Evolutionary conservation across 2,797 vertebrate genomes (phyloP).

Genomic region (Molothrus aeneus): DNA sequence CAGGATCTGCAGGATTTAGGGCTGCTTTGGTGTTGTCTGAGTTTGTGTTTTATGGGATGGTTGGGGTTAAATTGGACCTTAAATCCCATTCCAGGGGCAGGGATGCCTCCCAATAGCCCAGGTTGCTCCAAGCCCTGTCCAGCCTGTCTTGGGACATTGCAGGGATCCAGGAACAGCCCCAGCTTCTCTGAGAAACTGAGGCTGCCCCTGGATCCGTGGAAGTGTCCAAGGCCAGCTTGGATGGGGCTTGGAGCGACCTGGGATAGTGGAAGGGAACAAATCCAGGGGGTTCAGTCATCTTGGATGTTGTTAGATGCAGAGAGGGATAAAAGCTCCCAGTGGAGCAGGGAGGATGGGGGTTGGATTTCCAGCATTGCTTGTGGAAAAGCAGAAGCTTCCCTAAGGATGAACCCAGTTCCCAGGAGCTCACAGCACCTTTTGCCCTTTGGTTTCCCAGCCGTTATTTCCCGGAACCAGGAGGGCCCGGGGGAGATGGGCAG

Average conservation of each 20-base stretch:
- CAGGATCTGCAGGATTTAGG: background rate
- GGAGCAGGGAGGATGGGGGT: no score
- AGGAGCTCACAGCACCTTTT: fast-evolving
- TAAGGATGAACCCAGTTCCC: fast-evolving
- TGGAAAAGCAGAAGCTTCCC: fast-evolving
- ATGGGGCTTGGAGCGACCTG: background rate
- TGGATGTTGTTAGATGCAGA: background rate
- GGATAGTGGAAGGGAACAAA: fast-evolving
- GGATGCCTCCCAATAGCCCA: background rate
- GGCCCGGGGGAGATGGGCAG: constrained; percentile 98
- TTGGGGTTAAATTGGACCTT: background rate
- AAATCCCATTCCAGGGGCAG: background rate
- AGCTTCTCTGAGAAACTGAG: background rate
- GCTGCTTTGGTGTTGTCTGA: no score
- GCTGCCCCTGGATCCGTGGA: background rate
- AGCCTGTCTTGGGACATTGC: background rate
- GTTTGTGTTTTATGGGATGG: background rate
- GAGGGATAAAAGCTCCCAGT: background rate
- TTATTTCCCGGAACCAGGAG: constrained; percentile 92
- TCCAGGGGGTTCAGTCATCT: fast-evolving
- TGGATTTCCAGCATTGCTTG: background rate
- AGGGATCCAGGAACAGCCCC: background rate
- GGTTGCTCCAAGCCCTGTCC: background rate
- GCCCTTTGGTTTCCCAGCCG: constrained; percentile 79
- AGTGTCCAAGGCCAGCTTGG: background rate